Base-by-base conservation (phyloP, 2,113 vertebrate species). In the Phalacrocorax brasilianus region DNA sequence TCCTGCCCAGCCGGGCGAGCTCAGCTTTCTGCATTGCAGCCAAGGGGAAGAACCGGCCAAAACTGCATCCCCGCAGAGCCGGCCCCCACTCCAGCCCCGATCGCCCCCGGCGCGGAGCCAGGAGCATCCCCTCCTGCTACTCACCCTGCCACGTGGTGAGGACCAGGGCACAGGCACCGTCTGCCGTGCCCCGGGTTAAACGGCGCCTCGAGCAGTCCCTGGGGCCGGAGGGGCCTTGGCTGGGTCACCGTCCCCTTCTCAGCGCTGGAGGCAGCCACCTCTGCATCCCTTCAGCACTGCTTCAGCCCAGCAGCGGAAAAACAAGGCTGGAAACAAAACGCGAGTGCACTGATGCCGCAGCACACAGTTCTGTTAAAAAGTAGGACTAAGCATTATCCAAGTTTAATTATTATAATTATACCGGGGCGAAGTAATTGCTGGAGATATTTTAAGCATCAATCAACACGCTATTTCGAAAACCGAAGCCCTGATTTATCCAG, bases 131-230 rank as follows among this genome's bases (percentile, higher is more conserved):
- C 52, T 72, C 8, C 33, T 24, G 47, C 82, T 28, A 38, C 52
- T 61, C 1, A 0, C 18, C 50, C 50, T 0, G 0, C 68, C 2
- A 0, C 0, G 7, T 4, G 6, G 28, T 0, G 1, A 49, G 66
- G 45, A 47, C 70, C 50, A 12, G 65, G 50, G 26, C 82, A 14
- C 3, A 1, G 65, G 40, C 78, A 5, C 38, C 18, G 6, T 16
- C 4, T n/a, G 20, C 30, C 14, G 2, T 47, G 67, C 58, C 63
- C 80, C 6, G 7, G 44, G 42, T 47, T 72, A 56, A 63, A n/a
- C 0, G 0, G 16, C 63, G 81, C 40, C 61, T 45, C 0, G 2
- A 42, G 85, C 4, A 1, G 14, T 68, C 23, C 93, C 49, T 1
- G 0, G 56, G 52, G 84, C 58, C 8, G 3, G n/a, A 47, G 15